phyloP scores from a whole-genome alignment of 2,888 invertebrate species.

The Netelia inedita region DNA sequence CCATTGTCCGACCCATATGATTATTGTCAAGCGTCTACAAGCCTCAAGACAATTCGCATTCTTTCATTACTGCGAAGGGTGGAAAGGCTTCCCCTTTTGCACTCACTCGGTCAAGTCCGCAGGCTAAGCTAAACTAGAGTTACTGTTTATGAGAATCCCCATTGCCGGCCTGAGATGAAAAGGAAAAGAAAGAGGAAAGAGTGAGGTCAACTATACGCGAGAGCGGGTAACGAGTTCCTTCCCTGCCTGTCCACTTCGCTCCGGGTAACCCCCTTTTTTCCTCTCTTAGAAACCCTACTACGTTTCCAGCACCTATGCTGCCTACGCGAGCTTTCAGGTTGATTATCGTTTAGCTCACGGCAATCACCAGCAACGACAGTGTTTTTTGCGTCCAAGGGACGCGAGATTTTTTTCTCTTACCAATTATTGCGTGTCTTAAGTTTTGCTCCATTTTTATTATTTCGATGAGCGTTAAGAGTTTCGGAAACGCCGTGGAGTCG shows the following conservation, averaged over 20 bases:
- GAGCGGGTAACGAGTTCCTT: constrained; percentile 47
- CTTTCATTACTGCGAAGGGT: constrained; percentile 35
- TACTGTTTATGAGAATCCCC: constrained; percentile 45
- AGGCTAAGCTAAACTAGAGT: constrained; percentile 44
- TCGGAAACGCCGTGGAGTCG: neutral
- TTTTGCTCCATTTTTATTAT: neutral
- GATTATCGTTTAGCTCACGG: constrained; percentile 37
- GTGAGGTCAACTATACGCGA: constrained; percentile 57
- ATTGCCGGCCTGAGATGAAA: constrained; percentile 35
- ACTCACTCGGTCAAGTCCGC: constrained; percentile 44
- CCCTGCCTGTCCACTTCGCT: constrained; percentile 3
- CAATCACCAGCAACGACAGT: constrained; percentile 24
- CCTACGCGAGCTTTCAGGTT: constrained; percentile 19
- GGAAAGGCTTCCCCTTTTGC: constrained; percentile 23
- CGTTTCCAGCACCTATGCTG: constrained; percentile 44
- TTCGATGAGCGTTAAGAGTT: neutral
- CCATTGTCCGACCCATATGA: neutral
- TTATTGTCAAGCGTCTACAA: constrained; percentile 12
- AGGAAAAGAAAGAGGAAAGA: neutral
- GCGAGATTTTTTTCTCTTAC: no score
- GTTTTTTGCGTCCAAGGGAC: no score
- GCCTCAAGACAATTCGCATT: constrained; percentile 41
- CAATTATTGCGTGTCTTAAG: neutral
- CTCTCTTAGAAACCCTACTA: neutral
- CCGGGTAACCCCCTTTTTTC: constrained; percentile 3